Evolutionary conservation across 2,888 invertebrate species (phyloP).

Genomic region (Cheilosia variabilis): DNA sequence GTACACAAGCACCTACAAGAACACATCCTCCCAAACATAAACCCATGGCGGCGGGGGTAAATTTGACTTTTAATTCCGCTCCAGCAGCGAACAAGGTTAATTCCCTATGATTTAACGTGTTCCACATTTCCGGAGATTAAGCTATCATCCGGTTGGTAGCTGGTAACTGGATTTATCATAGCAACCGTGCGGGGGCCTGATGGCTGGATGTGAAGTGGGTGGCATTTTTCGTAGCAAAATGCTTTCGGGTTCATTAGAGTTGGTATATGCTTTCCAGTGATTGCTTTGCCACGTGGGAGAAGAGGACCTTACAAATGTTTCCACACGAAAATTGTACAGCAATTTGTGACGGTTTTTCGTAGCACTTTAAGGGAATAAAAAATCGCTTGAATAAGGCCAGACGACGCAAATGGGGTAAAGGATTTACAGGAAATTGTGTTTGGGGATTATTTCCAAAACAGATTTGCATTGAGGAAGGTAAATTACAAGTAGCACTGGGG

Average conservation of each 20-base stretch:
- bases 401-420: conserved; percentile 17
- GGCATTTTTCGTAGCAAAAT: conserved; percentile 35
- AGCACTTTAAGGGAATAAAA: conserved; percentile 40
- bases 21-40: not conserved
- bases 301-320: conserved; percentile 19
- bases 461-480: too few species aligned
- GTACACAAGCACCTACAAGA: not conserved
- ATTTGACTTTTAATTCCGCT: conserved; percentile 72
- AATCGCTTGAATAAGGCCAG: conserved; percentile 42
- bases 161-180: conserved; percentile 73
- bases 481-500: too few species aligned
- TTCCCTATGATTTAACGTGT: conserved; percentile 74
- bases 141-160: conserved; percentile 74
- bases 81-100: conserved; percentile 74
- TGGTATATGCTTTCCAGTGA: conserved; percentile 54
- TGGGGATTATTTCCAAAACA: not conserved
- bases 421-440: conserved; percentile 26
- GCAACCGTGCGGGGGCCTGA: conserved; percentile 29
- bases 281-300: conserved; percentile 56
- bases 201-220: conserved; percentile 5
- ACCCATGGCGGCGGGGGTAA: not conserved
- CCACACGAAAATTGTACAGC: conserved; percentile 38
- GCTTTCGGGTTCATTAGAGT: conserved; percentile 71
- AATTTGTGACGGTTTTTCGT: conserved; percentile 58
- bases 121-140: conserved; percentile 75